Base-by-base conservation (phyloP, 2,113 vertebrate genomes). In the Rhinoderma darwinii region DNA sequence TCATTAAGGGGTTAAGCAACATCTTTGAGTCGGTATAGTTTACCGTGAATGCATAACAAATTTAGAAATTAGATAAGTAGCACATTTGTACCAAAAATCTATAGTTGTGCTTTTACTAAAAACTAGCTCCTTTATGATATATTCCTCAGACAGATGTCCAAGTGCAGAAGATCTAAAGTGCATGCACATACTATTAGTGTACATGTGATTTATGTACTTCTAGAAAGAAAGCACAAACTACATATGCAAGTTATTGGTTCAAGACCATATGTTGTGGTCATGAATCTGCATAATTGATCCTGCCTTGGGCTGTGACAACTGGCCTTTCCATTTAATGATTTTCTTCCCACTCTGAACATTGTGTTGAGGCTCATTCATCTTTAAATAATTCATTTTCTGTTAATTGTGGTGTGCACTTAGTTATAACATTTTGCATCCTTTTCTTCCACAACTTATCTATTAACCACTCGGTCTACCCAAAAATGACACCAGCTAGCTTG, bases 261-360 rank as follows among this genome's bases (percentile, higher is more conserved):
- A 39, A 72, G 35, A 72, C 35, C 68, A 72, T 72, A 72, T 72
- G 68, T 5, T 72, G 37, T 41, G 68, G 68, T 25, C 68, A 72
- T 72, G 68, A 41, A 72, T 39, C 20, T 41, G 37, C 35, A 72
- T 72, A 72, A 72, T 41, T 72, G 68, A 72, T 41, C 68, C 35
- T 41, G 68, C 68, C 68, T 72, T 72, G 68, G 68, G 68, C 68
- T 72, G 35, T 72, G 41, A 72, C 73, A 75, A 75, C 41, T 75
- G 73, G 73, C 73, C 22, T 75, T 47, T 27, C 73, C 6, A 11
- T 75, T 14, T 47, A 75, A 47, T 75, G 39, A 75, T 47, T 44
- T 74, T 15, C 8, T 75, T 75, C n/a, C 41, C 41, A 74, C 39
- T 43, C 14, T 47, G 2, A n/a, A 44, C 41, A n/a, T 27, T 75